Evolutionary conservation across 2,113 vertebrate species (phyloP), one percentile per base, ranked within the genome.

Genomic region (Rhizomys pruinosus): DNA sequence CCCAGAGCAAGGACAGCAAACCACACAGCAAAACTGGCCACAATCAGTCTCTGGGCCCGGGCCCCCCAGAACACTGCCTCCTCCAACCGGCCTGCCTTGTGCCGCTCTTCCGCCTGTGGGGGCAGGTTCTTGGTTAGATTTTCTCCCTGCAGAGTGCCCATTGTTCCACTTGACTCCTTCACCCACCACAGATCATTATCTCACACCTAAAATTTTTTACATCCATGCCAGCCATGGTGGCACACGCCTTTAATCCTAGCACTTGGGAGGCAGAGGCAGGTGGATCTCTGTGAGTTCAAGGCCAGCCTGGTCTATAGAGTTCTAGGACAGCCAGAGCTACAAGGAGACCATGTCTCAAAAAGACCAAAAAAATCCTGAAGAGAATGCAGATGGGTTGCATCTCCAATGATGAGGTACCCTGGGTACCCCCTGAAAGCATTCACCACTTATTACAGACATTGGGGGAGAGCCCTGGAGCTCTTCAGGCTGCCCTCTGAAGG

Each of bases 11-110:
- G 74, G 3, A 98, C 15, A 19, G 15, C 29, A 47, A 98, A 0
- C 97, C 98, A 98, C 10, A 90, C 68, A 1, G 91, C 78, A 13
- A 99, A 98, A 95, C 99, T 98, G 73, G 97, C 87, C 69, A 98
- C 74, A 88, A 97, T 96, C 29, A 96, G 90, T n/a, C 88, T 97
- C 57, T 37, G 97, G 4, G 99, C 98, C 57, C 39, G 92, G n/a
- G 20, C 52, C 23, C 97, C 96, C 95, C 96, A 98, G 63, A 84
- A 71, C 61, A 91, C 39, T 42, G 97, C 97, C 9, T 90, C 96
- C 17, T 84, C 90, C 5, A 52, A 94, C 5, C 82, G 94, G 86
- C 96, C 96, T 72, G 66, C 82, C 79, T 95, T 96, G 89, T 85
- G 95, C 29, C 96, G 97, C 73, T 98, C 98, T 69, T 97, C 96